These are phyloP conservation scores for Cyaniris semiargus DNA, from an alignment of 2,888 invertebrate genomes.

Conservation along the genomic window DNA sequence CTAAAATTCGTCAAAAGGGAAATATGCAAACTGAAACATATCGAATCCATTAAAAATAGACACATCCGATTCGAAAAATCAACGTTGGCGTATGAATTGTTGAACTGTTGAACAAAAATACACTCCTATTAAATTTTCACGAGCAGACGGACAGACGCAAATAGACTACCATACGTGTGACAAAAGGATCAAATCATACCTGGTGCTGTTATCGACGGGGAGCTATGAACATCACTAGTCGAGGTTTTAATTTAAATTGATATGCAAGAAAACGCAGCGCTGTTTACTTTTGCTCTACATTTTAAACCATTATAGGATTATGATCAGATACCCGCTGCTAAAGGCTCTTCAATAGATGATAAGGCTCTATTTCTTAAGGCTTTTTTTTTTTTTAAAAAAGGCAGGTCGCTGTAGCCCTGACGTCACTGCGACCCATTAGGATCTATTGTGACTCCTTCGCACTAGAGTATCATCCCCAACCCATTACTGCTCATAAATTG, in stretches of 20 bases:
- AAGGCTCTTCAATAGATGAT: too few relatives aligned
- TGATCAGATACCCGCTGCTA: too few relatives aligned
- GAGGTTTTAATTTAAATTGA: slow-evolving; percentile 11
- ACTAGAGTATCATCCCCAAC: too few relatives aligned
- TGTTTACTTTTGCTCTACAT: background rate
- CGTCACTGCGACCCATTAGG: too few relatives aligned
- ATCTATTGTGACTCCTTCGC: too few relatives aligned
- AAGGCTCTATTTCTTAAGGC: too few relatives aligned
- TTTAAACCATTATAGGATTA: background rate
- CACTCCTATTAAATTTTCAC: slow-evolving; percentile 57
- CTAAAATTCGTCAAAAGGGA: slow-evolving; percentile 5
- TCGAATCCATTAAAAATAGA: slow-evolving; percentile 8
- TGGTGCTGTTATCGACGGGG: background rate
- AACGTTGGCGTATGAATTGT: slow-evolving; percentile 11
- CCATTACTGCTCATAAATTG: too few relatives aligned
- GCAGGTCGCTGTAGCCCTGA: too few relatives aligned
- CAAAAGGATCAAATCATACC: slow-evolving; percentile 9
- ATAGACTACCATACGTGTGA: slow-evolving; percentile 46
- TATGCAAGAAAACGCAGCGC: background rate
- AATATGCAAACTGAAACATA: background rate
- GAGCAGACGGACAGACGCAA: slow-evolving; percentile 44
- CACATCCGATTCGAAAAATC: slow-evolving; percentile 13
- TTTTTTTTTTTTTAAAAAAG: too few relatives aligned
- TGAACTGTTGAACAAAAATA: slow-evolving; percentile 44
- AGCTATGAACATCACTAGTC: background rate